Base-by-base conservation (phyloP, 2,888 invertebrate genomes). In the Erebia aethiops region DNA sequence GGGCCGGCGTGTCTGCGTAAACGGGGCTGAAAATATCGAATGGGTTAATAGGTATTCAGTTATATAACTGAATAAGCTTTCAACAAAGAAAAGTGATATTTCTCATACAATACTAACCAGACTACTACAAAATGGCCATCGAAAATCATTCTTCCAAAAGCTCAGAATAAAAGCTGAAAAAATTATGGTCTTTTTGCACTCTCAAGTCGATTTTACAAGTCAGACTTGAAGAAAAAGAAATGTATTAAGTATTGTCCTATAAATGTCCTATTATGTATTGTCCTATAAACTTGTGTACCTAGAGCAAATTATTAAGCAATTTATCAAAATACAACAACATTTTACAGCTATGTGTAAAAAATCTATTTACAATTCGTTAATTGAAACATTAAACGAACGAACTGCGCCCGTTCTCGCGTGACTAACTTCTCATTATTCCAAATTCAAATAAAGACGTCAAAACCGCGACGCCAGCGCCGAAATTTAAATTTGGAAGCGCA, bases 361-460 rank as follows among this genome's bases (percentile, higher is more conserved):
- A 57, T 49, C 64, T 56, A 68, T 70, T 70, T 69, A 61, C 60
- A 69, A 67, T 54, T 68, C 54, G 54, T 76, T 80, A 84, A 81
- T 81, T 81, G 82, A 81, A 76, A 81, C 79, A 80, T 82, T 80
- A 16, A 76, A 77, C 74, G 68, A 75, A 73, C 77, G 74, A 77
- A 82, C 84, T 84, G 83, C 76, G 77, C 70, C 79, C 84, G 79
- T 76, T 86, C 84, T 78, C 77, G 90, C 92, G 87, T 84, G 72
- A 71, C 87, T 81, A 87, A 91, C 86, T 78, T 82, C 80, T 82
- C 81, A 82, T 87, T 87, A 87, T 90, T 85, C 84, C 77, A 84
- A 89, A 85, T 88, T 86, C 84, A 84, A 86, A 92, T 92, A 88
- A 87, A 92, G 91, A 90, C 84, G 83, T 91, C 86, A 82, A 89